Evolutionary conservation across 2,888 invertebrate genomes (phyloP).

Genomic region (Nasonovia ribisnigri): DNA sequence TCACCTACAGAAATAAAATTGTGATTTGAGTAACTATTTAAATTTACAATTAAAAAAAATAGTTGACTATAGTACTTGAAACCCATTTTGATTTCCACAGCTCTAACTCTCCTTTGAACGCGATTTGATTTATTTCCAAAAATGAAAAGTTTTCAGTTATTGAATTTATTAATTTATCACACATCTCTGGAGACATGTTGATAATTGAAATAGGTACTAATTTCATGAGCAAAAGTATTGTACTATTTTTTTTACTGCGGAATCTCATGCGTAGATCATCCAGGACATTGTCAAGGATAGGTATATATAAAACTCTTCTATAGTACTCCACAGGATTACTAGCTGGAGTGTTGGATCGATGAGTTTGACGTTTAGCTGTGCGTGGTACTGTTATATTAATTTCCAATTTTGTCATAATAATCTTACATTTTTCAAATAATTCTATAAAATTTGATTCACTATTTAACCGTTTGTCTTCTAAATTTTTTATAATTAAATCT

Average conservation of each 20-base stretch:
- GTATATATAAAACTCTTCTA: background rate
- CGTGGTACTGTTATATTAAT: background rate
- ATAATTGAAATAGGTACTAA: background rate
- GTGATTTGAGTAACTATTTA: no score
- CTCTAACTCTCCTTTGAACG: background rate
- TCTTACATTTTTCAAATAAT: background rate
- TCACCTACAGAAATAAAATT: no score
- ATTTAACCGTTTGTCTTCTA: background rate
- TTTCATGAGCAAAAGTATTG: background rate
- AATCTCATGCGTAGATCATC: background rate
- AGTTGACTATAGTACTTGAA: background rate
- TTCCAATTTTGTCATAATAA: background rate
- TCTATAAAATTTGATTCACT: background rate
- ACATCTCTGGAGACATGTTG: background rate
- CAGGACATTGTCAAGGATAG: background rate
- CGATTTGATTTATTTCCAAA: background rate
- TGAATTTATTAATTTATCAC: constrained; percentile 16
- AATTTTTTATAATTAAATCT: background rate
- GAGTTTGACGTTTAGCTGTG: background rate
- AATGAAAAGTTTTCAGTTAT: background rate
- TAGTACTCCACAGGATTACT: background rate
- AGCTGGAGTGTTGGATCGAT: background rate
- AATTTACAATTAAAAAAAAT: no score
- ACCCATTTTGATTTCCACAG: background rate
- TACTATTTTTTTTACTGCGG: background rate